Conservation (phyloP, 2,113 vertebrate species). For the Centropus unirufus region DNA sequence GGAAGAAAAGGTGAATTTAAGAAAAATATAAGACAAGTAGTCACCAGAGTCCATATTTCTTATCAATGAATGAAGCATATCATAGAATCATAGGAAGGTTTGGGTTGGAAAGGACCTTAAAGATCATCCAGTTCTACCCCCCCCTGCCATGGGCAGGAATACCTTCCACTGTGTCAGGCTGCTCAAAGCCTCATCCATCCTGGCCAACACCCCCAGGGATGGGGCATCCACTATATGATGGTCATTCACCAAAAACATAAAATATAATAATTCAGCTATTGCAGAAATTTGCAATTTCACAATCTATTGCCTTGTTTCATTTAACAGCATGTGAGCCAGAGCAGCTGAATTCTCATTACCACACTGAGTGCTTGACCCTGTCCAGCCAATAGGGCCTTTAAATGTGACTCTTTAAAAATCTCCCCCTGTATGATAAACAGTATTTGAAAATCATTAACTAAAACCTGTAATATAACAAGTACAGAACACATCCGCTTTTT, state of each 20-base stretch:
- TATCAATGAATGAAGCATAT: background rate
- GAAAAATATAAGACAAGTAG: background rate
- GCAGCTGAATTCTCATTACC: background rate
- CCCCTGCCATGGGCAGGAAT: too few relatives aligned
- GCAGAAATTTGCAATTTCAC: background rate
- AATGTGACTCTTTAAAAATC: background rate
- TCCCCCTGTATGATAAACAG: background rate
- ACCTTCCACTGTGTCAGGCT: too few relatives aligned
- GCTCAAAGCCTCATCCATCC: too few relatives aligned
- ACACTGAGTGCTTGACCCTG: background rate
- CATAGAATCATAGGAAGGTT: too few relatives aligned
- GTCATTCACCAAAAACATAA: background rate
- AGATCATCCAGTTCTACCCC: too few relatives aligned
- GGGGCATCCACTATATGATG: too few relatives aligned
- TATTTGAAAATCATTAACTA: background rate
- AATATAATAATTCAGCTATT: background rate
- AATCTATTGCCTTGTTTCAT: background rate
- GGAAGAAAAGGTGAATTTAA: background rate
- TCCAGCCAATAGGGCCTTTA: background rate
- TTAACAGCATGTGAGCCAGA: background rate
- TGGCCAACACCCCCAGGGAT: too few relatives aligned
- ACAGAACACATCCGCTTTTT: background rate
- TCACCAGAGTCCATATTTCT: background rate
- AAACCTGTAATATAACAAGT: background rate
- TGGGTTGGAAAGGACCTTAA: too few relatives aligned